phyloP scores from a whole-genome alignment of 1,140 invertebrate genomes.

The Microplitis demolitor region DNA sequence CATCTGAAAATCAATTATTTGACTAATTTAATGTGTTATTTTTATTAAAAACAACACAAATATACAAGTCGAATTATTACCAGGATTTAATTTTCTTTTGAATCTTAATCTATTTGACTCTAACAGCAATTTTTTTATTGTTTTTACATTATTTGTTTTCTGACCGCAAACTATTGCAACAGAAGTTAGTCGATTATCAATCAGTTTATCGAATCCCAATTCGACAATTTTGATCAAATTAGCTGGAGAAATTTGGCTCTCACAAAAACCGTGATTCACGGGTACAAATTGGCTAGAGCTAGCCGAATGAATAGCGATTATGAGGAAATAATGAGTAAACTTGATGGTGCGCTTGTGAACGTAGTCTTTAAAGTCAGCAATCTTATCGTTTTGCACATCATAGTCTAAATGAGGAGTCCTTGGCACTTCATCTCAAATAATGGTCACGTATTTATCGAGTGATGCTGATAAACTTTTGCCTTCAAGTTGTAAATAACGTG shows the following conservation, averaged over 20 bases:
- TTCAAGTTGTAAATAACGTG: neutral
- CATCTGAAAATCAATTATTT: neutral
- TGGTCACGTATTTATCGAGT: conserved; percentile 11
- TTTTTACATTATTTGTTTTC: conserved; percentile 12
- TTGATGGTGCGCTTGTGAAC: conserved; percentile 4
- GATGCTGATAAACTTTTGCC: neutral
- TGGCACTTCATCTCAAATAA: conserved; percentile 34
- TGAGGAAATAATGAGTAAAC: conserved; percentile 35
- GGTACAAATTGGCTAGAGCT: conserved; percentile 32
- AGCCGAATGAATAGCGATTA: conserved; percentile 35
- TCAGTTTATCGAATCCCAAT: neutral
- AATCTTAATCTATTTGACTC: neutral
- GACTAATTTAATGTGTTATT: no score
- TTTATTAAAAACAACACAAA: neutral
- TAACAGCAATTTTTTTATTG: conserved; percentile 19
- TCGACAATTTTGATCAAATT: conserved; percentile 20
- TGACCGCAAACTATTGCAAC: conserved; percentile 27
- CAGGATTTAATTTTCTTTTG: neutral
- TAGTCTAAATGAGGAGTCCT: conserved; percentile 20
- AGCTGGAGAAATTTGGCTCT: conserved; percentile 1
- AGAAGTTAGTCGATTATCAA: neutral
- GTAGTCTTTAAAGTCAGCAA: conserved; percentile 37
- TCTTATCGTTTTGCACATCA: conserved; percentile 18
- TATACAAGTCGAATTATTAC: neutral
- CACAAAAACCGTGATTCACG: conserved; percentile 18